Base-by-base conservation (phyloP, 2,888 invertebrate species). In the Ichneumoninae sp. region DNA sequence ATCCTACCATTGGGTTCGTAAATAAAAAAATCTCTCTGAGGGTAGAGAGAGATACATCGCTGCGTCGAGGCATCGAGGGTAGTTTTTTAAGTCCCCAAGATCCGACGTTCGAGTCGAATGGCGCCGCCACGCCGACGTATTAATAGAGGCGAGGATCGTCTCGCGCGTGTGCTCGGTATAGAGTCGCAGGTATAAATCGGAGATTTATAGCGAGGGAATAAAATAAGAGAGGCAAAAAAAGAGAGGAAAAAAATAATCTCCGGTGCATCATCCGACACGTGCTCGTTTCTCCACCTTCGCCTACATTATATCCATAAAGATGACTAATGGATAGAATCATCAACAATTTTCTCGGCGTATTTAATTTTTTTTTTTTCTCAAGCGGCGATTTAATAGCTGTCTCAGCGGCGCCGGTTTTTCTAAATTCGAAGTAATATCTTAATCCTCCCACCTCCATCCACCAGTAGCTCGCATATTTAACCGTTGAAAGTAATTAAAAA, bases 401-500 rank as follows among this genome's bases (percentile, higher is more conserved):
- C 70, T 47, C 57, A 52, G 10, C 60, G 77, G 68, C 78, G 69
- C 80, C 65, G 77, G 74, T 80, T 71, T 71, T 65, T 68, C 22
- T 30, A 75, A 84, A 82, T 57, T 82, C 83, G 60, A 70, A 75
- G 76, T 84, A 79, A 78, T 47, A 65, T 52, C 57, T 57, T 16
- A 16, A 1, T 13, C 44, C 16, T 3, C 44, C 0, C 44, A 72
- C 19, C 57, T 33, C 62, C 74, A 80, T 62, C 75, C 70, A 65
- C 60, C 71, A 57, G 16, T 30, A 65, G 82, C 57, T 68, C 74
- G 79, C 70, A 82, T 84, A 75, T 82, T 76, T 82, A 52, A 68
- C 78, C 72, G 60, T 60, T 70, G 62, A 80, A 86, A 86, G 87
- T 89, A 91, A 92, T 92, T 91, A 91, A 75, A 40, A 90, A 90